Percentiles rank a stretch among this genome's conserved stretches.
Evolutionary conservation across 2,113 vertebrate genomes (phyloP).

Genomic region (Psilopogon haemacephalus): DNA sequence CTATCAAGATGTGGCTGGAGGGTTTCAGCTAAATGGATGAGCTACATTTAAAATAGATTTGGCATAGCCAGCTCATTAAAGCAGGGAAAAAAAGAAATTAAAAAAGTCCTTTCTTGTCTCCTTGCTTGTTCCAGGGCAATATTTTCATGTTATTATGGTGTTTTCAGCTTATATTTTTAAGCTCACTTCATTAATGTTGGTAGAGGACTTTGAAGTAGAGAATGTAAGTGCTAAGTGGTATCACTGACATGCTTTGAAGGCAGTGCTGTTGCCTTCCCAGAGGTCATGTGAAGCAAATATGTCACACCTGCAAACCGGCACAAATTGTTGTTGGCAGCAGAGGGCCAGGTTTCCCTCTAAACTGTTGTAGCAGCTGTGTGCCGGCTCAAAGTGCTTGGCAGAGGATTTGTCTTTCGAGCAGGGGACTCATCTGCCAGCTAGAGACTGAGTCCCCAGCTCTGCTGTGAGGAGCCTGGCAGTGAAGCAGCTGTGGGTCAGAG

Average conservation of each 20-base stretch:
- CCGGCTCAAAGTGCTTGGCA: background rate
- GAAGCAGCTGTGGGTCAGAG: background rate
- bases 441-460: background rate
- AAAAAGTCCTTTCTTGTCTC: conserved; percentile 6
- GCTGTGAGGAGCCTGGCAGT: background rate
- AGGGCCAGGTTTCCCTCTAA: background rate
- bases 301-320: conserved; percentile 15
- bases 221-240: conserved; percentile 29
- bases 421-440: background rate
- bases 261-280: background rate
- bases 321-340: background rate
- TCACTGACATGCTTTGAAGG: conserved; percentile 40
- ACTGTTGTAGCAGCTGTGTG: background rate
- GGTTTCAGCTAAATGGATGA: conserved; percentile 24
- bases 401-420: background rate
- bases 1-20: conserved; percentile 3
- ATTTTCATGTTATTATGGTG: conserved; percentile 17
- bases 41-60: conserved; percentile 23
- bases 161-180: conserved; percentile 42
- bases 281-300: conserved; percentile 9
- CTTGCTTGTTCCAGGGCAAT: conserved; percentile 8
- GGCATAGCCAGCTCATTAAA: conserved; percentile 43
- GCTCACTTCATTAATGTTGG: conserved; percentile 21
- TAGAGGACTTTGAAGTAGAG: conserved; percentile 43
- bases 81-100: background rate